Base-by-base conservation (phyloP, 2,888 invertebrate genomes). In the Alloplasta piceator region DNA sequence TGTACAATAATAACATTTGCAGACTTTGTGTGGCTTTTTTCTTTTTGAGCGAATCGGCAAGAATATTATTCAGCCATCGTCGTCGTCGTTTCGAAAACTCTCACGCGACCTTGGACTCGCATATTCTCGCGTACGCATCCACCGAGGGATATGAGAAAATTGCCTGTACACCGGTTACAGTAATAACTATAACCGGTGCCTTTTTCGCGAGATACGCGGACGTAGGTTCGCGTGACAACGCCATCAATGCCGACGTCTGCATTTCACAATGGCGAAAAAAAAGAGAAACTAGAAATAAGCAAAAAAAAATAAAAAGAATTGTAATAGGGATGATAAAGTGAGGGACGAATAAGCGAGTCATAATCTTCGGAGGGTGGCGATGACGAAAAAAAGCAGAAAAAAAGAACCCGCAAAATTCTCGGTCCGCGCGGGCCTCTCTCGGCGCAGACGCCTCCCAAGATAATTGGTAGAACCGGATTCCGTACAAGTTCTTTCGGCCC, bases 401-500 rank as follows among this genome's bases (percentile, higher is more conserved):
- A 26, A 26, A 26, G 26, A 26, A 26, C 26, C 43, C 72, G 73
- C 26, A 26, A 66, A 68, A 41, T 68, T 56, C 48, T 50, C 61
- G 36, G 39, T 58, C 61, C 55, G 43, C 41, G 46, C 60, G 71
- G 56, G 26, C 71, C 71, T 14, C 50, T 48, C 39, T 39, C 56
- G 70, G 6, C 78, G 26, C 72, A 58, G 78, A 78, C 78, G 85
- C 84, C 85, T 85, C 85, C 85, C 68, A 82, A 85, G 87, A 87
- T 91, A 91, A 91, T 91, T 88, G 90, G 87, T 86, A 82, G 89
- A 88, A 88, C 90, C 86, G 89, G 89, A 91, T 90, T 91, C 89
- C 90, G 74, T 84, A 84, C 85, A 83, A 87, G 86, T 85, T 70
- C 52, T 39, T 26, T 74, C 67, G 81, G 83, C 85, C 85, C 80